Conservation (phyloP, 2,888 invertebrate species). For the Xestoiulus laeticollis region DNA sequence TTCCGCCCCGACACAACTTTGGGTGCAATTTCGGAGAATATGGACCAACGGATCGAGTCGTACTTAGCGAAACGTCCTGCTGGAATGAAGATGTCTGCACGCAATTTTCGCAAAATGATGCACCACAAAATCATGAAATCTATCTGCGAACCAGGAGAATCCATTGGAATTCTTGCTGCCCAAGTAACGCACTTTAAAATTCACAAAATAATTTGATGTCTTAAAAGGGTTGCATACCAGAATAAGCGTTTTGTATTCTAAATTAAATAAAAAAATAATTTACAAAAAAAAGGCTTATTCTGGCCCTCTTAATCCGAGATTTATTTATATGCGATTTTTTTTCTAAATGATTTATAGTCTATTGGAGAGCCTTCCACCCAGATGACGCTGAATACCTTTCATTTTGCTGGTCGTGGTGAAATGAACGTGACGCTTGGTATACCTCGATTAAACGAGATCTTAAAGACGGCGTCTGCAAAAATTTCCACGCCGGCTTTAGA, state of each 20-base stretch:
- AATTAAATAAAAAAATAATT: no score
- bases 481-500: slow-evolving; percentile 98
- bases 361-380: slow-evolving; percentile 99
- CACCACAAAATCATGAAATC: slow-evolving; percentile 80
- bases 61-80: slow-evolving; percentile 63
- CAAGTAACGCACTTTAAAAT: slow-evolving; percentile 69
- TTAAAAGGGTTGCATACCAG: no score
- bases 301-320: no score
- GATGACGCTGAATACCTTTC: slow-evolving; percentile 99
- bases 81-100: background rate
- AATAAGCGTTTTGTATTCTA: no score
- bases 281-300: no score
- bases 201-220: background rate
- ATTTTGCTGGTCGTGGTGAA: slow-evolving; percentile 99
- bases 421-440: slow-evolving; percentile 99
- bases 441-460: slow-evolving; percentile 93
- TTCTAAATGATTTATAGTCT: slow-evolving; percentile 68
- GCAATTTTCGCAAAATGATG: slow-evolving; percentile 75
- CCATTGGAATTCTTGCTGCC: slow-evolving; percentile 94
- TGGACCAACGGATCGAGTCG: slow-evolving; percentile 74
- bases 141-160: slow-evolving; percentile 89
- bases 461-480: slow-evolving; percentile 92
- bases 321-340: slow-evolving; percentile 43
- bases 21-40: slow-evolving; percentile 84
- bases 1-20: slow-evolving; percentile 79